Evolutionary conservation across 2,113 vertebrate genomes (phyloP).

Genomic region (Rana temporaria): DNA sequence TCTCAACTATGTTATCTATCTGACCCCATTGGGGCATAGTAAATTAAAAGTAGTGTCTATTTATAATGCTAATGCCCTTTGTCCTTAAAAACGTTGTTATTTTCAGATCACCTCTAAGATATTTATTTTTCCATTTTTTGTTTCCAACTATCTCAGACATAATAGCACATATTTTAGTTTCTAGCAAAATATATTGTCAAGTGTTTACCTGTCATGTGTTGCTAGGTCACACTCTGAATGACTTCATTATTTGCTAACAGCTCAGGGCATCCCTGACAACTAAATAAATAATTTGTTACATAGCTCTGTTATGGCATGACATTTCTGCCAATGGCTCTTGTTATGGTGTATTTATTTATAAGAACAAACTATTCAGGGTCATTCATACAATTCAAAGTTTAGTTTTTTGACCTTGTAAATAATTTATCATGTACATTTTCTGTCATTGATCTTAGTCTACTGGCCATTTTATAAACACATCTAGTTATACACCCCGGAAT

Average conservation of each 20-base stretch:
- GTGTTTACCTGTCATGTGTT: conserved; percentile 31
- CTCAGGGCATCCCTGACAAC: conserved; percentile 39
- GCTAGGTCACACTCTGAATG: conserved; percentile 17
- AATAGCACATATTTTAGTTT: no score
- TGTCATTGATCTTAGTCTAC: neutral
- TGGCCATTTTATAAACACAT: neutral
- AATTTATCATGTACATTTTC: conserved; percentile 18
- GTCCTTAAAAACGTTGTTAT: no score
- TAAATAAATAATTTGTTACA: conserved; percentile 52
- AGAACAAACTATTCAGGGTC: conserved; percentile 11
- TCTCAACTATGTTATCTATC: no score
- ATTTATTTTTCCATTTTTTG: neutral
- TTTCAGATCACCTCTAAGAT: no score
- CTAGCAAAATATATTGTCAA: no score
- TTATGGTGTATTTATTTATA: conserved; percentile 51
- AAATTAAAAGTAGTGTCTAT: no score
- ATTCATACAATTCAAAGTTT: conserved; percentile 29
- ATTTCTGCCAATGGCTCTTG: conserved; percentile 33
- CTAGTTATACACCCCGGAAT: neutral
- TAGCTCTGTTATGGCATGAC: conserved; percentile 34
- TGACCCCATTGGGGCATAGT: no score
- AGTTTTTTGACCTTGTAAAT: conserved; percentile 25
- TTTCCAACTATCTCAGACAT: neutral
- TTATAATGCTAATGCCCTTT: no score
- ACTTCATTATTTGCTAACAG: conserved; percentile 48